Percentiles rank a stretch among this genome's conserved stretches.
These are phyloP conservation scores for Mareca strepera DNA, from an alignment of 2,797 vertebrate genomes.

Conservation along the genomic window DNA sequence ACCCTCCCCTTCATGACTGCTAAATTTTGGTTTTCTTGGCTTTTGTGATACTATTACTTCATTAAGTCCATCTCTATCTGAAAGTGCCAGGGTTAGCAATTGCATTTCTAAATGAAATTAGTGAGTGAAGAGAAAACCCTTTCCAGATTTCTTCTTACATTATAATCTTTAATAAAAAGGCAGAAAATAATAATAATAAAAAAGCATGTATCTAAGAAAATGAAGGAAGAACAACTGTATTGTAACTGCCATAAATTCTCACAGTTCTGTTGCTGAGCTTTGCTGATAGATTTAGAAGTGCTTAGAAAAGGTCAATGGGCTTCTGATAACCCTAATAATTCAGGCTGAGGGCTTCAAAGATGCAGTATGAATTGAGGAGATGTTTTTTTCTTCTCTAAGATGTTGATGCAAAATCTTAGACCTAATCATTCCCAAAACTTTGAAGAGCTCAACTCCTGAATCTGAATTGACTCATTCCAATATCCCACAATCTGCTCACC, in stretches of 20 bases:
- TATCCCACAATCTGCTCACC: not conserved
- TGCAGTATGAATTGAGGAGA: not conserved
- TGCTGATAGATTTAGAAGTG: not conserved
- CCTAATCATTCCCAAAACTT: not conserved
- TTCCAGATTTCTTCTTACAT: not conserved
- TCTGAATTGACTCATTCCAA: not conserved
- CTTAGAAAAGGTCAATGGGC: not conserved
- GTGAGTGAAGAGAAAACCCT: rapidly evolving
- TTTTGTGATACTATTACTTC: not conserved
- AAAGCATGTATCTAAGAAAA: not conserved
- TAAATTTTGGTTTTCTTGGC: not conserved
- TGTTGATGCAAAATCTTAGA: not conserved
- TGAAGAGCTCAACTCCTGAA: not conserved
- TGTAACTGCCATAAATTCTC: not conserved
- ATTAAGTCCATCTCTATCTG: not conserved
- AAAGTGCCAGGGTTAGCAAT: not conserved
- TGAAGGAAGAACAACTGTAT: not conserved
- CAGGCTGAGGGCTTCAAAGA: not conserved
- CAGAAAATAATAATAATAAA: not conserved
- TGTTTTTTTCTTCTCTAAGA: not conserved
- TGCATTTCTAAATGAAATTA: not conserved
- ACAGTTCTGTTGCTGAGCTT: not conserved
- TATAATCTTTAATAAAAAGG: not conserved
- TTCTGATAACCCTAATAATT: not conserved
- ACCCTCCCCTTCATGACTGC: not conserved